phyloP scores from a whole-genome alignment of 2,888 invertebrate genomes.

The Cryptocheilus praepositus region DNA sequence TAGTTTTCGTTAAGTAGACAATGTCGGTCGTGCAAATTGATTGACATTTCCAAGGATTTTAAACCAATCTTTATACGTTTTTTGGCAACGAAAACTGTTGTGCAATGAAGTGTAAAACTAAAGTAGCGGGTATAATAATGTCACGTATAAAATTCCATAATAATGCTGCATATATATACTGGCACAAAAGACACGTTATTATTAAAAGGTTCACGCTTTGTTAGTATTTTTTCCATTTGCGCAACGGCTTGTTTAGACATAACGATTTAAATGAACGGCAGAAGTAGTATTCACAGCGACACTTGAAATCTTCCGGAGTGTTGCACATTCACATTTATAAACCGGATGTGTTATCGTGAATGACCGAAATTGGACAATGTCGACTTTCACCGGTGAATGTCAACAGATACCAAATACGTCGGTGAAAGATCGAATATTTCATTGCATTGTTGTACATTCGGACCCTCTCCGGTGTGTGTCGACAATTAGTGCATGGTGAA shows the following conservation, averaged over 20 bases:
- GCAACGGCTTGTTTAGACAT: not conserved
- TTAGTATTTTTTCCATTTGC: conserved; percentile 1
- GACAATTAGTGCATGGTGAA: too few relatives aligned
- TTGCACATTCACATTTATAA: too few relatives aligned
- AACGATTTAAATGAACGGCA: not conserved
- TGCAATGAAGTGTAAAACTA: not conserved
- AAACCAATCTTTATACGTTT: not conserved
- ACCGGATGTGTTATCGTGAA: too few relatives aligned
- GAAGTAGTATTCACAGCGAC: not conserved
- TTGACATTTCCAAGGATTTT: conserved; percentile 32
- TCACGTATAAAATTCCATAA: not conserved
- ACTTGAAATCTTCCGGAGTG: too few relatives aligned
- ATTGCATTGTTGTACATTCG: too few relatives aligned
- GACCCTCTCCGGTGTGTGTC: too few relatives aligned
- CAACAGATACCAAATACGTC: too few relatives aligned
- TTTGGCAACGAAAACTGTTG: not conserved
- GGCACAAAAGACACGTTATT: conserved; percentile 9
- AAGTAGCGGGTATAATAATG: not conserved
- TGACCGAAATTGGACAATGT: too few relatives aligned
- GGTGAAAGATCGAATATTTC: too few relatives aligned
- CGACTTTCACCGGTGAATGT: too few relatives aligned
- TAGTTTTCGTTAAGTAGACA: conserved; percentile 29
- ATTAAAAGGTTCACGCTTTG: not conserved
- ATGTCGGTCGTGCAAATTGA: conserved; percentile 30
- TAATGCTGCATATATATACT: not conserved